Evolutionary conservation across 1,140 invertebrate genomes (phyloP), one percentile per base, ranked within the genome.

Genomic region (Diachasmimorpha longicaudata): DNA sequence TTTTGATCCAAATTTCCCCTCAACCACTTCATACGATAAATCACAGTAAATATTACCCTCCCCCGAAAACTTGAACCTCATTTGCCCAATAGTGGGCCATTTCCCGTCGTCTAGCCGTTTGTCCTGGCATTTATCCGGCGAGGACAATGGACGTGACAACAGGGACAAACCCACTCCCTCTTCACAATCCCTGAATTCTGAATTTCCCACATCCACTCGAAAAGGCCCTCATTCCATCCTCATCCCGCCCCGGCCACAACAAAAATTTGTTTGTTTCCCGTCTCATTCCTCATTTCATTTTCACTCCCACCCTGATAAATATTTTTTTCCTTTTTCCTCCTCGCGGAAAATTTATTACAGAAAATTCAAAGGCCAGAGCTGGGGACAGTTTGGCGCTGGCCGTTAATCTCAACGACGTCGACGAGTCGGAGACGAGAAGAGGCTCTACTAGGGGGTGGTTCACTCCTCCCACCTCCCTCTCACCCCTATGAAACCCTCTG

Each of bases 351-450:
- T 63, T 63, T 63, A 63, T 63, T 63, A 25, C 2, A 25, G 21
- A 16, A 63, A 63, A 63, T 63, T 23, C 21, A 63, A 63, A 63
- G 58, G 48, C n/a, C 9, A 52, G n/a, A 31, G 31, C 31, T 10
- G n/a, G 48, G 58, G 58, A 63, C 58, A 63, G 58, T 63, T 63
- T 63, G 58, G 58, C 58, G 58, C 11, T 21, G 42, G 13, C 23
- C 69, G 69, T 70, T 70, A 70, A 70, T 70, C 69, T 70, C 69
- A 19, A 46, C 69, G 46, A 23, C 69, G 46, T 46, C 46, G 69
- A 58, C 67, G 67, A 70, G 25, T 63, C 58, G 19, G 58, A 63
- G 58, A 63, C 58, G 67, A 70, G 66, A 55, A 69, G 67, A 70
- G 44, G 36, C 68, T 70, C 36, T 23, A 8, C 37, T 25, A 63